These are phyloP conservation scores for Ranitomeya variabilis DNA, from an alignment of 2,113 vertebrate genomes.

Conservation along the genomic window DNA sequence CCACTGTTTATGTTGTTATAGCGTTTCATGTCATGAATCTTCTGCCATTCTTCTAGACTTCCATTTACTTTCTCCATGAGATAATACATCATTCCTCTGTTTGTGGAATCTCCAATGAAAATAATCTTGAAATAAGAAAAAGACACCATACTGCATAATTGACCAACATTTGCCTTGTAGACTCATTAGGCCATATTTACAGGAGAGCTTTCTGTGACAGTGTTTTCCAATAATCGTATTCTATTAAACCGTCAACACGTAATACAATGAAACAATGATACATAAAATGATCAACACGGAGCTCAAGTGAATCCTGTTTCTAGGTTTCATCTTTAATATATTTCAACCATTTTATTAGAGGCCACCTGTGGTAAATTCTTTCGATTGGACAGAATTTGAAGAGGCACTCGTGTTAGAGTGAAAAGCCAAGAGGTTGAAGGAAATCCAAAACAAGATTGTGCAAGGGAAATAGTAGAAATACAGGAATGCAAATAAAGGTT, in stretches of 20 bases:
- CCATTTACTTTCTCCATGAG: constrained; percentile 89
- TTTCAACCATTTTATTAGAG: too few species aligned
- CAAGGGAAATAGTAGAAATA: too few species aligned
- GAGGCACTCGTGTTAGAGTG: not conserved
- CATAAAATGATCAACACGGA: too few species aligned
- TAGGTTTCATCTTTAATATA: not conserved
- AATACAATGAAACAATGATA: not conserved
- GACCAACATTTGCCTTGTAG: not conserved
- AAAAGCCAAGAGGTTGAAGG: not conserved
- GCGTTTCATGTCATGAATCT: constrained; percentile 82
- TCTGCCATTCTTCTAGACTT: constrained; percentile 89
- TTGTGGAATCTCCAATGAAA: constrained; percentile 96
- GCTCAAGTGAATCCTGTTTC: not conserved
- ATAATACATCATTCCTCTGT: constrained; percentile 97
- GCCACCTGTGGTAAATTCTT: not conserved
- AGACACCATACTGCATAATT: not conserved
- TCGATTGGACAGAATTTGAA: not conserved
- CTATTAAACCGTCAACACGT: not conserved
- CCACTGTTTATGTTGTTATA: constrained; percentile 85
- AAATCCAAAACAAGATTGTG: not conserved
- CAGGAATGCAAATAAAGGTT: too few species aligned
- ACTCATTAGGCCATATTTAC: not conserved
- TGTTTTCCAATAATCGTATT: not conserved
- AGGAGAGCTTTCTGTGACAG: not conserved
- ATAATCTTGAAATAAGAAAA: constrained; percentile 76